Evolutionary conservation across 2,888 invertebrate genomes (phyloP).

Genomic region (Geophilus truncorum): DNA sequence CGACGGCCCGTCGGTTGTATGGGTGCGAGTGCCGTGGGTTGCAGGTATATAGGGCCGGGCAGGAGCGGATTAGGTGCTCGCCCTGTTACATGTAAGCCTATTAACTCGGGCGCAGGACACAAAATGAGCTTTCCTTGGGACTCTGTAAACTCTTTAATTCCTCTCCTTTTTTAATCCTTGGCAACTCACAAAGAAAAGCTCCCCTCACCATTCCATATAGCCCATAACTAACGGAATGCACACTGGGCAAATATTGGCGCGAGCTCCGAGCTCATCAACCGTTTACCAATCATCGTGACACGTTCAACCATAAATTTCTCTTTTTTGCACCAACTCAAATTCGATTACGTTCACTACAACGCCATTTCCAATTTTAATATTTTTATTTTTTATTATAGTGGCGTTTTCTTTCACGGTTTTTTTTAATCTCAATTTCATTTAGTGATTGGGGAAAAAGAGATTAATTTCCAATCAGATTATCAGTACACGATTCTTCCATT

Average conservation of each 20-base stretch:
- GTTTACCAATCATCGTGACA: constrained; percentile 2
- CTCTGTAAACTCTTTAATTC: constrained; percentile 34
- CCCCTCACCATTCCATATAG: background rate
- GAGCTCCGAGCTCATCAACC: background rate
- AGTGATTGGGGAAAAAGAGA: background rate
- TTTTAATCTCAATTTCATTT: constrained; percentile 1
- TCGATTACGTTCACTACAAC: background rate
- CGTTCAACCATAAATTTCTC: background rate
- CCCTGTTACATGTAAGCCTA: constrained; percentile 33
- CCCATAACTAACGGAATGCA: constrained; percentile 25
- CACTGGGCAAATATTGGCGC: constrained; percentile 22
- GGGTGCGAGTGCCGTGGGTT: constrained; percentile 28
- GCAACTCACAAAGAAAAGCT: constrained; percentile 28
- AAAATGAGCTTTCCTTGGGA: constrained; percentile 33
- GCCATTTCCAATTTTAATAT: background rate
- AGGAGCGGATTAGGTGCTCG: constrained; percentile 31
- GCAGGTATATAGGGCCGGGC: constrained; percentile 30
- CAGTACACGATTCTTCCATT: background rate
- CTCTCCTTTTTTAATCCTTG: constrained; percentile 28
- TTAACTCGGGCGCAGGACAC: constrained; percentile 32
- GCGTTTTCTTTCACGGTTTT: background rate
- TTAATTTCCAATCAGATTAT: constrained; percentile 3
- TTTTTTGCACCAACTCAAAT: background rate
- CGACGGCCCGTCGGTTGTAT: constrained; percentile 21
- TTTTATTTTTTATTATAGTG: background rate